A percentile compares a stretch with the other conserved stretches of the same genome.
phyloP scores from a whole-genome alignment of 53 echinoderm and acorn worm genomes.

The Holothuria scabra region DNA sequence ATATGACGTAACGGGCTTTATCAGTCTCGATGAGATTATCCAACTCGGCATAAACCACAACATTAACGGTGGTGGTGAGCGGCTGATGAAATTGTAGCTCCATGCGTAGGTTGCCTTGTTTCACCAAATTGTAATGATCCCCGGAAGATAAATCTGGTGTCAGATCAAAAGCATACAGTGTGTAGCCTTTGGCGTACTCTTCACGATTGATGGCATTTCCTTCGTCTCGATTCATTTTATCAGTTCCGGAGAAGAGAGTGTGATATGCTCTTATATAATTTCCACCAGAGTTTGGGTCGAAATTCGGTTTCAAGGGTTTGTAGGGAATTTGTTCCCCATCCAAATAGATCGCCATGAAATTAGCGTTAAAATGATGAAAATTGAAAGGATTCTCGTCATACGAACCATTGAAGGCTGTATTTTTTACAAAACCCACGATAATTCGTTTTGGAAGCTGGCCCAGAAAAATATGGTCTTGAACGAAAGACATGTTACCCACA shows the following conservation, averaged over 20 bases:
- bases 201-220: constrained; percentile 64
- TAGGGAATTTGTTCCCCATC: constrained; percentile 65
- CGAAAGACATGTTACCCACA: too few species aligned
- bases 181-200: constrained; percentile 61
- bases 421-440: constrained; percentile 58
- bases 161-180: constrained; percentile 64
- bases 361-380: constrained; percentile 63
- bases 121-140: constrained; percentile 42
- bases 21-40: constrained; percentile 58
- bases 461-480: too few species aligned
- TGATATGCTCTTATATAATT: constrained; percentile 47
- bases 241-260: too few species aligned
- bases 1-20: too few species aligned
- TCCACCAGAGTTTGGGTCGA: background rate
- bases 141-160: constrained; percentile 53
- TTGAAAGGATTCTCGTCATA: constrained; percentile 71
- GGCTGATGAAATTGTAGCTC: constrained; percentile 9
- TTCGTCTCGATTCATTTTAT: constrained; percentile 39
- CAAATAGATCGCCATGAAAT: constrained; percentile 56
- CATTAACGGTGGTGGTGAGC: constrained; percentile 46
- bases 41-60: constrained; percentile 63
- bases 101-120: constrained; percentile 51
- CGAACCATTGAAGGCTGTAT: constrained; percentile 62
- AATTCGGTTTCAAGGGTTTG: constrained; percentile 67
- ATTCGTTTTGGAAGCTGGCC: constrained; percentile 69